phyloP scores from a whole-genome alignment of 2,888 invertebrate species.

The Meandrusa payeni region DNA sequence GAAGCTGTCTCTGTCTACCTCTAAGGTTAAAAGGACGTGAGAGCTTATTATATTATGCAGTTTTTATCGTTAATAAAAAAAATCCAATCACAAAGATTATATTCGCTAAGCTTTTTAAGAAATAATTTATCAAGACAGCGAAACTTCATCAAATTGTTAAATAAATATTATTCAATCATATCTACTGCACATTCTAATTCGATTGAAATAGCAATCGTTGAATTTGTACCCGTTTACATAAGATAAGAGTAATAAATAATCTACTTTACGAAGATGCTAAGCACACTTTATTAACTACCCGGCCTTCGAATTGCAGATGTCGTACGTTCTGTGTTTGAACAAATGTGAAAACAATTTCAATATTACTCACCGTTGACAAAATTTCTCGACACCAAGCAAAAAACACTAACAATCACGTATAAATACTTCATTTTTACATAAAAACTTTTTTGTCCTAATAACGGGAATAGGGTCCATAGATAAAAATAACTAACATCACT shows the following conservation, averaged over 20 bases:
- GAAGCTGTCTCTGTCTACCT: too few species aligned
- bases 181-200: conserved; percentile 8
- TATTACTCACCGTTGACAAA: conserved; percentile 44
- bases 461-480: conserved; percentile 9
- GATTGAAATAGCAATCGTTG: conserved; percentile 3
- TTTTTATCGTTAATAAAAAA: too few species aligned
- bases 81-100: too few species aligned
- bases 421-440: conserved; percentile 41
- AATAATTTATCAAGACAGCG: too few species aligned
- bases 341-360: conserved; percentile 31
- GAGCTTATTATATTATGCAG: too few species aligned
- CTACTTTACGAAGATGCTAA: conserved; percentile 25
- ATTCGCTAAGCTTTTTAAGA: too few species aligned
- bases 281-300: conserved; percentile 25
- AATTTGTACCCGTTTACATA: conserved; percentile 18
- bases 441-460: conserved; percentile 17
- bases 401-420: conserved; percentile 39
- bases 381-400: conserved; percentile 41
- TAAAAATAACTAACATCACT: conserved; percentile 7
- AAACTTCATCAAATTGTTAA: conserved; percentile 15
- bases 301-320: conserved; percentile 25
- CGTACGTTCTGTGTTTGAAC: conserved; percentile 38
- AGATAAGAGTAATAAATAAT: conserved; percentile 23
- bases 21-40: too few species aligned
- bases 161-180: conserved; percentile 21